Percentiles rank a stretch among this genome's conserved stretches.
These are phyloP conservation scores for Philereme vetulata DNA, from an alignment of 2,888 invertebrate genomes.

Conservation along the genomic window DNA sequence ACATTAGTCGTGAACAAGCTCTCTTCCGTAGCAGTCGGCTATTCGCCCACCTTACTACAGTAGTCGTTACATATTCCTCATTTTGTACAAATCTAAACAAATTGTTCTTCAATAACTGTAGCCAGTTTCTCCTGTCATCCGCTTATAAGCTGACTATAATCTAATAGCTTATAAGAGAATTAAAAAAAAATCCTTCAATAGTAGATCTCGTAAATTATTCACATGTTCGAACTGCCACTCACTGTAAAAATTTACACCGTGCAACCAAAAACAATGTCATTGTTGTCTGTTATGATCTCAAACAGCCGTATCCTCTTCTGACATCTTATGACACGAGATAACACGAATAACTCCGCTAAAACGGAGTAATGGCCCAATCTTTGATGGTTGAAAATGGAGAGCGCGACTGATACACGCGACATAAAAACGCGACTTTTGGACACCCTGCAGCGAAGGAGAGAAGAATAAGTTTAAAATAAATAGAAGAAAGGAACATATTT, in stretches of 20 bases:
- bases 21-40: no score
- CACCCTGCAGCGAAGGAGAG: no score
- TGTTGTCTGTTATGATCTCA: slow-evolving; percentile 36
- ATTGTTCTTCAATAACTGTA: no score
- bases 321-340: slow-evolving; percentile 55
- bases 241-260: slow-evolving; percentile 8
- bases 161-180: no score
- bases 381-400: slow-evolving; percentile 11
- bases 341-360: slow-evolving; percentile 58
- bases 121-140: no score
- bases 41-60: no score
- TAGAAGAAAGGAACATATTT: no score
- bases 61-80: no score
- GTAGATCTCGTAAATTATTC: neutral
- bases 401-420: slow-evolving; percentile 5
- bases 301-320: slow-evolving; percentile 31
- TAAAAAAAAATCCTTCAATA: neutral
- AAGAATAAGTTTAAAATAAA: no score
- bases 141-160: no score
- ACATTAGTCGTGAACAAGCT: no score
- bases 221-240: slow-evolving; percentile 16
- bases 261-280: slow-evolving; percentile 26
- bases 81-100: no score
- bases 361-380: slow-evolving; percentile 30
- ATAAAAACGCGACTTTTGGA: neutral